Evolutionary conservation across 2,113 vertebrate genomes (phyloP).

Genomic region (Ophthalmolycus amberensis): DNA sequence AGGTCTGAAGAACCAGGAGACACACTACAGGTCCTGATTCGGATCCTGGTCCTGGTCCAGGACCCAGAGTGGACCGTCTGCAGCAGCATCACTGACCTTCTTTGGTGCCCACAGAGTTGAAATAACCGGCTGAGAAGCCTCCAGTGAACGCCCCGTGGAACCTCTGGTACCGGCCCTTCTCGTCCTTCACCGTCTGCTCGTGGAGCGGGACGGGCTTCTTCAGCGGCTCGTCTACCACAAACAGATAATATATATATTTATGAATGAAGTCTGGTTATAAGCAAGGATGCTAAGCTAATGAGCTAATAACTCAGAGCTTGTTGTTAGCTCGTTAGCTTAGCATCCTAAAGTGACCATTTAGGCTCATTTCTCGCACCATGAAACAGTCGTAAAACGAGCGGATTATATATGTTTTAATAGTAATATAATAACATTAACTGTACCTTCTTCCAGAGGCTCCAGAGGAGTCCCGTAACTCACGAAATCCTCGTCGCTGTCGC

Average conservation of each 20-base stretch:
- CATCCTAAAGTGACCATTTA: too few species aligned
- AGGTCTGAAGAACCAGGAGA: too few species aligned
- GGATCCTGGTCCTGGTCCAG: too few species aligned
- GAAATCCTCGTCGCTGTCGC: not conserved
- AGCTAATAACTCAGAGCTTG: too few species aligned
- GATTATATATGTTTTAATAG: too few species aligned
- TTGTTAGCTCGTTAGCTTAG: too few species aligned
- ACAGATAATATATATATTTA: too few species aligned
- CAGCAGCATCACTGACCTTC: slow-evolving; percentile 85
- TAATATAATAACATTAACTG: too few species aligned
- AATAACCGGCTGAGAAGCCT: slow-evolving; percentile 97
- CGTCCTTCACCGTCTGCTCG: slow-evolving; percentile 95
- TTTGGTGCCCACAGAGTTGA: slow-evolving; percentile 95
- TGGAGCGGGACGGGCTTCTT: slow-evolving; percentile 93
- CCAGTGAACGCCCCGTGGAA: slow-evolving; percentile 98
- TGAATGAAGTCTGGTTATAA: too few species aligned
- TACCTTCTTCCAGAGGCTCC: not conserved
- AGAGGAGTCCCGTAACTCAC: not conserved
- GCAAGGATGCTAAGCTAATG: too few species aligned
- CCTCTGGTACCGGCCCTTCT: slow-evolving; percentile 91
- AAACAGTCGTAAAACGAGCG: not conserved
- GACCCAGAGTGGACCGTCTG: too few species aligned
- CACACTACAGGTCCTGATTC: too few species aligned
- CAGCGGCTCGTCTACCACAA: slow-evolving; percentile 83
- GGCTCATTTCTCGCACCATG: not conserved